Evolutionary conservation across 1,140 invertebrate species (phyloP).

Genomic region (Hermetia illucens): DNA sequence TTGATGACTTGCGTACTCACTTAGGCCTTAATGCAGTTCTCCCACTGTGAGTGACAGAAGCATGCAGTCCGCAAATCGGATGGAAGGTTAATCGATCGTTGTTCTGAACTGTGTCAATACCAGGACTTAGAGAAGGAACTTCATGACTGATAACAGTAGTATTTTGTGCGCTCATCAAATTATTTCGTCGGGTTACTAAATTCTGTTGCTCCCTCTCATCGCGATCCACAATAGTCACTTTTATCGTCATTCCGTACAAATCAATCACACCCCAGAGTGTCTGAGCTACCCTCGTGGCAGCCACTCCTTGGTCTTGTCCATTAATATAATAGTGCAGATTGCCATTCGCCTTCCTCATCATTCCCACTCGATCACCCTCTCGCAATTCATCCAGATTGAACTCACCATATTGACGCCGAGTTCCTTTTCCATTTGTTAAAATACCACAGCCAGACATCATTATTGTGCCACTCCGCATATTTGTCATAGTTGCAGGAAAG

Average conservation of each 20-base stretch:
- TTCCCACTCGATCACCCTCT: slow-evolving; percentile 77
- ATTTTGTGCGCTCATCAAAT: slow-evolving; percentile 31
- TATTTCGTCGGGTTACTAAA: slow-evolving; percentile 52
- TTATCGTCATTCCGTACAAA: slow-evolving; percentile 92
- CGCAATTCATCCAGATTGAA: slow-evolving; percentile 88
- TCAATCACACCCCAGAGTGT: slow-evolving; percentile 87
- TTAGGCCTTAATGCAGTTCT: slow-evolving; percentile 82
- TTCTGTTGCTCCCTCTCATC: slow-evolving; percentile 68
- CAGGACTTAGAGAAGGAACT: slow-evolving; percentile 14
- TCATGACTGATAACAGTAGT: slow-evolving; percentile 14
- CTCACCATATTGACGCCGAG: slow-evolving; percentile 80
- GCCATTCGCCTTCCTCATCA: slow-evolving; percentile 68
- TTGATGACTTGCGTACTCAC: slow-evolving; percentile 40
- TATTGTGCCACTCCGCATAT: slow-evolving; percentile 86
- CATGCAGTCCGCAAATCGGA: slow-evolving; percentile 77
- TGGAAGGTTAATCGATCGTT: slow-evolving; percentile 71
- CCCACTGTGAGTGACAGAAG: slow-evolving; percentile 79
- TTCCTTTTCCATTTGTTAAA: slow-evolving; percentile 85
- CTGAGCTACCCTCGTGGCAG: slow-evolving; percentile 59
- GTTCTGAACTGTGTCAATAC: slow-evolving; percentile 30
- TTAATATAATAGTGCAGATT: slow-evolving; percentile 90
- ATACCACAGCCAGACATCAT: slow-evolving; percentile 97
- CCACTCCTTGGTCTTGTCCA: slow-evolving; percentile 81
- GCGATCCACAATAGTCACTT: slow-evolving; percentile 70
- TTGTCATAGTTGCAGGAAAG: slow-evolving; percentile 95